Conservation (phyloP, 2,888 invertebrate species). For the Lepidochitona cinerea region DNA sequence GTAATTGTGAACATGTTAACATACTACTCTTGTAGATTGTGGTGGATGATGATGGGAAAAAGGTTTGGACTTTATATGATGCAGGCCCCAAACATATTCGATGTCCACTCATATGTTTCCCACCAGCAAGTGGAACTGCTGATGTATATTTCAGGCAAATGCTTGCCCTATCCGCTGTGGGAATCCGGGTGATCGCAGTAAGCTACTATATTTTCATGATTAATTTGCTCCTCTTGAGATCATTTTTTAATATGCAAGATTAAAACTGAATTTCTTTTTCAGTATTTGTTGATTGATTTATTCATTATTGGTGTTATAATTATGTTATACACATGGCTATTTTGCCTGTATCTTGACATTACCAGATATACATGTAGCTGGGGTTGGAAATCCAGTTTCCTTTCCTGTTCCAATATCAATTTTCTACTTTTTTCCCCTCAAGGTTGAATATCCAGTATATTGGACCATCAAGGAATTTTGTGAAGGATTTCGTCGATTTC, state of each 20-base stretch:
- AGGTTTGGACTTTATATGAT: slow-evolving; percentile 92
- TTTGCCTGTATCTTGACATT: too few species aligned
- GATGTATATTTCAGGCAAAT: slow-evolving; percentile 90
- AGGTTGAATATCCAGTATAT: slow-evolving; percentile 88
- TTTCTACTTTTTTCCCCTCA: slow-evolving; percentile 37
- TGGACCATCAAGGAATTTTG: slow-evolving; percentile 92
- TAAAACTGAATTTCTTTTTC: too few species aligned
- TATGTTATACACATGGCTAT: too few species aligned
- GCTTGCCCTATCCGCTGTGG: slow-evolving; percentile 83
- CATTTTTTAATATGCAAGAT: too few species aligned
- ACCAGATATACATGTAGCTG: too few species aligned
- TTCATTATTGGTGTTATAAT: too few species aligned
- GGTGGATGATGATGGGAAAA: slow-evolving; percentile 84
- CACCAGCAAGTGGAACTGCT: slow-evolving; percentile 90
- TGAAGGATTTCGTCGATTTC: slow-evolving; percentile 85
- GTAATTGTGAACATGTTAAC: too few species aligned
- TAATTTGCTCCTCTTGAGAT: too few species aligned
- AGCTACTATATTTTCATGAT: too few species aligned
- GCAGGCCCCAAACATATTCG: slow-evolving; percentile 85
- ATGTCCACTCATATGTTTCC: slow-evolving; percentile 87
- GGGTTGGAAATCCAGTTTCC: too few species aligned
- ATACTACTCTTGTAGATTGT: slow-evolving; percentile 64
- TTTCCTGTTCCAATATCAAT: too few species aligned
- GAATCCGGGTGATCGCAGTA: slow-evolving; percentile 85
- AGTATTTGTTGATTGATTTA: too few species aligned